phyloP scores from a whole-genome alignment of 2,797 vertebrate species.

The Sebastes oblongus region DNA sequence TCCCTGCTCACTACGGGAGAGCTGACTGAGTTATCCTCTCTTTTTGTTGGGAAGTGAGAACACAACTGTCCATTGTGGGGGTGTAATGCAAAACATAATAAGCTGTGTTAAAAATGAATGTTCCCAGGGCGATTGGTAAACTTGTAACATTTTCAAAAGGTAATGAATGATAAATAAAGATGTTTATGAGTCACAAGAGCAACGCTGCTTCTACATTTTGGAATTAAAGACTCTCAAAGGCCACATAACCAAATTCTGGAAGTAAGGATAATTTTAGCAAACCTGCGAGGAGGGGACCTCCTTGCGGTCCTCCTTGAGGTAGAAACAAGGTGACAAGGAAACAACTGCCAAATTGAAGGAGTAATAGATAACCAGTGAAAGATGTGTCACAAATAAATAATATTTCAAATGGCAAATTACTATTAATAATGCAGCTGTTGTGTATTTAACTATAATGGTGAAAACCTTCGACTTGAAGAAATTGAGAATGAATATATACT shows the following conservation, averaged over 20 bases:
- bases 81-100: conserved; percentile 3
- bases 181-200: conserved; percentile 22
- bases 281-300: background rate
- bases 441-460: background rate
- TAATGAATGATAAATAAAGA: conserved; percentile 31
- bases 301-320: too few species aligned
- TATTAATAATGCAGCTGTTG: background rate
- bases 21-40: background rate
- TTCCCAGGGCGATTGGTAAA: conserved; percentile 6
- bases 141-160: conserved; percentile 18
- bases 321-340: background rate
- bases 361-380: background rate
- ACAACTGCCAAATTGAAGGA: background rate
- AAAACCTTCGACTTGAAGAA: background rate
- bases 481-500: background rate
- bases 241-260: conserved; percentile 3
- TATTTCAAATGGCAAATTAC: background rate
- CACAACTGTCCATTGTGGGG: background rate
- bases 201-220: background rate
- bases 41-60: background rate
- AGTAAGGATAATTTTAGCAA: conserved; percentile 4
- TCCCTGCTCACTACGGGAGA: background rate
- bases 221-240: conserved; percentile 35
- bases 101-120: background rate
- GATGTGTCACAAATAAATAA: background rate